Percentiles rank a stretch among this genome's conserved stretches.
phyloP scores from a whole-genome alignment of 2,888 invertebrate species.

The Diabrotica balteata region DNA sequence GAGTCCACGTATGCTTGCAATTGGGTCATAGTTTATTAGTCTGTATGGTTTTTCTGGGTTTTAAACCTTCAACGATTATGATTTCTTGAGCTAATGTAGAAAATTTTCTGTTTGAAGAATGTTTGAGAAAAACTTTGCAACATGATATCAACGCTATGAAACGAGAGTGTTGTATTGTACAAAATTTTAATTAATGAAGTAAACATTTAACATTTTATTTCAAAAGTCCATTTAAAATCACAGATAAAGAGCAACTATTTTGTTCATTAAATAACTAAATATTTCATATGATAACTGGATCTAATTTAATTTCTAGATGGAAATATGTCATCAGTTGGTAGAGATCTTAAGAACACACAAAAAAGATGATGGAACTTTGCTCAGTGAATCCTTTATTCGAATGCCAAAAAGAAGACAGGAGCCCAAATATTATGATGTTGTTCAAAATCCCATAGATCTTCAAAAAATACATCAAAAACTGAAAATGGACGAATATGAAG shows the following conservation, averaged over 20 bases:
- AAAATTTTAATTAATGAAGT: no score
- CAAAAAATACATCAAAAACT: constrained; percentile 94
- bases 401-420: constrained; percentile 94
- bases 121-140: no score
- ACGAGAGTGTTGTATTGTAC: no score
- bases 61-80: no score
- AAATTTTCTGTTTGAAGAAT: no score
- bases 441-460: constrained; percentile 94
- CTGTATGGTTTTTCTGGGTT: no score
- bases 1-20: no score
- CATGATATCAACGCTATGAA: no score
- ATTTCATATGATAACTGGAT: not conserved
- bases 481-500: constrained; percentile 96
- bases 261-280: not conserved
- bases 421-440: constrained; percentile 90
- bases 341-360: constrained; percentile 90
- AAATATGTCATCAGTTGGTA: constrained; percentile 90
- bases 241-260: not conserved
- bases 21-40: no score
- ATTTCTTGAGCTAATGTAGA: no score
- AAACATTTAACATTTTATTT: not conserved
- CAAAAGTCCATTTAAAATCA: not conserved
- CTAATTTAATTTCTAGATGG: constrained; percentile 64
- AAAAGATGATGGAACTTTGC: constrained; percentile 87
- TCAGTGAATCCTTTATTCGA: constrained; percentile 94